Evolutionary conservation across 2,888 invertebrate species (phyloP), one percentile per base, ranked within the genome.

Genomic region (Aquatica leii): DNA sequence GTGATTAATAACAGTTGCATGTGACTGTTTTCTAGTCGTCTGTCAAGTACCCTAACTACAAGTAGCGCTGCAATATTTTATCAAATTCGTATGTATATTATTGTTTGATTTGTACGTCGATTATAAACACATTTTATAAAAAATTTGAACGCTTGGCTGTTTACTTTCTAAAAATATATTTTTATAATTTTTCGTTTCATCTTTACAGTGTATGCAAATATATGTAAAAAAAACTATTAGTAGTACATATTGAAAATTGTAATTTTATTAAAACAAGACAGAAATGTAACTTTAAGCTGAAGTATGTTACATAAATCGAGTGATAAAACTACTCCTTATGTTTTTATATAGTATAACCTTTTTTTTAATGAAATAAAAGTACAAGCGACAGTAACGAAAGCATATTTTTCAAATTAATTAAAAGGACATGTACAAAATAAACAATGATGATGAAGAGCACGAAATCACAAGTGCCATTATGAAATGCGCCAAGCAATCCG

Each of bases 21-120:
- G 41, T 43, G 41, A 43, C 41, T 43, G 41, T 43, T 14, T 43
- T 43, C 41, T 43, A 43, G 41, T 43, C 41, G 15, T 11, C 41
- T 43, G 31, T 31, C 31, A 9, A 31, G 31, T 31, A 43, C 41
- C 17, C 14, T 14, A 43, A 14, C 15, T 43, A 17, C 41, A 43
- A 43, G 17, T 43, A 12, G 8, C 11, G 12, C 37, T 31, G 31
- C 9, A 31, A 9, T 9, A n/a, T 9, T 9, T 6, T 31, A 4
- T 9, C 31, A 31, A 31, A 31, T 31, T 31, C 9, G 31, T 6
- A 31, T 31, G 9, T 9, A 6, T 31, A 31, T 9, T 4, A 31
- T 31, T 9, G 9, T 31, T 31, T 31, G 17, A 43, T 43, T 43
- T 43, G 41, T 43, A 43, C 17, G 17, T 43, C 15, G 14, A 43